phyloP scores from a whole-genome alignment of 2,888 invertebrate genomes.

The Nymphalis urticae region DNA sequence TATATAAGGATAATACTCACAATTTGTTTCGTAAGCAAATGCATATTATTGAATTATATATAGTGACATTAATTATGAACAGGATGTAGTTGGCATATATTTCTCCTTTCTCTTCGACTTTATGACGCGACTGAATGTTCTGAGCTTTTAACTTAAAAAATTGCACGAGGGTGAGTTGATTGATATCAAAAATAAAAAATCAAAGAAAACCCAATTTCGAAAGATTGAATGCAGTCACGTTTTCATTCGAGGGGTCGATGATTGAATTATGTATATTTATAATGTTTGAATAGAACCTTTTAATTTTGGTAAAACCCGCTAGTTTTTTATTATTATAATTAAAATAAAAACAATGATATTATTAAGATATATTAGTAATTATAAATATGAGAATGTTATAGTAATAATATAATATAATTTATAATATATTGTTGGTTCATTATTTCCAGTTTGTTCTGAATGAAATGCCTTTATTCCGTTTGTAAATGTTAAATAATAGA shows the following conservation, averaged over 20 bases:
- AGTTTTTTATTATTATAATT: no score
- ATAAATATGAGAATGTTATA: no score
- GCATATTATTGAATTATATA: neutral
- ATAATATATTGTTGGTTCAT: neutral
- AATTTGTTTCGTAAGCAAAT: neutral
- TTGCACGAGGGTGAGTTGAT: constrained; percentile 67
- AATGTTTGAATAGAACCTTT: constrained; percentile 9
- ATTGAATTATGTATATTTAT: constrained; percentile 31
- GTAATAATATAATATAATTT: no score
- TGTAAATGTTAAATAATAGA: no score
- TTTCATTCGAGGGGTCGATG: constrained; percentile 33
- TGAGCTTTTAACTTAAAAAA: constrained; percentile 63
- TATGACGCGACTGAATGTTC: constrained; percentile 49
- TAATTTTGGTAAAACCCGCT: neutral
- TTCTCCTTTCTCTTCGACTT: constrained; percentile 67
- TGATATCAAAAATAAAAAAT: constrained; percentile 73
- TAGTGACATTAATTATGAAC: constrained; percentile 24
- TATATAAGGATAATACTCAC: neutral
- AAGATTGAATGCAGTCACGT: constrained; percentile 51
- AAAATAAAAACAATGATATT: no score
- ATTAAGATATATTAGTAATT: no score
- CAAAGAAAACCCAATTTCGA: constrained; percentile 47
- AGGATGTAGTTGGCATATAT: constrained; percentile 66
- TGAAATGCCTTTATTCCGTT: neutral
- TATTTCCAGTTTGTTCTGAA: no score